Base-by-base conservation (phyloP, 2,797 vertebrate genomes). In the Phataginus tetradactyla region DNA sequence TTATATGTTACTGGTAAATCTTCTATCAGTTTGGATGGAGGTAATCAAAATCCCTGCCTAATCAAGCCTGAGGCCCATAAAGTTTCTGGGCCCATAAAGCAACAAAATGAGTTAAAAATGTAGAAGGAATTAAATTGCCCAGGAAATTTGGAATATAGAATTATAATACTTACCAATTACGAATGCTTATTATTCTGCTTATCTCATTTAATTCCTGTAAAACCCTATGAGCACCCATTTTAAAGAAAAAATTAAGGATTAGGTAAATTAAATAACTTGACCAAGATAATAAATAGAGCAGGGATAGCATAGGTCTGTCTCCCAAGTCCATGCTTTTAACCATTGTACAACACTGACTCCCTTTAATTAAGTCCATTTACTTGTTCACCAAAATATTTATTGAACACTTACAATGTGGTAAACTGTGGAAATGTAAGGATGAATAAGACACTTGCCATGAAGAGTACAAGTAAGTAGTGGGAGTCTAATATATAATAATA, bases 201-300 rank as follows among this genome's bases (percentile, higher is more conserved):
- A 94, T 79, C 69, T 84, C 57, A 90, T n/a, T 87, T 79, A 69
- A n/a, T 88, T 92, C 53, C 86, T 92, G 29, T 9, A 77, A 88
- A 89, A 91, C 17, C 68, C 17, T 42, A 14, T 45, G 34, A 71
- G 25, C 34, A 78, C 17, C 51, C 64, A 87, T 63, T 79, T 86
- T 81, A 71, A 75, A 79, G n/a, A 93, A n/a, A 42, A 88, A 80
- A 79, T 84, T 34, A 93, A 91, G 27, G 32, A 37, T 55, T 68
- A 49, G 7, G 14, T 83, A 94, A 90, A 2, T 75, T 68, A 92
- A 68, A 45, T 74, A 25, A 83, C 51, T 71, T 85, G 71, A 42
- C 7, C 21, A 89, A 75, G n/a, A 27, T 88, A 25, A 61, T 79
- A 77, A 88, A 88, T 57, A 27, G 51, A 86, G 8, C 51, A 95